Evolutionary conservation across 2,888 invertebrate genomes (phyloP).

Genomic region (Aporophyla nigra): DNA sequence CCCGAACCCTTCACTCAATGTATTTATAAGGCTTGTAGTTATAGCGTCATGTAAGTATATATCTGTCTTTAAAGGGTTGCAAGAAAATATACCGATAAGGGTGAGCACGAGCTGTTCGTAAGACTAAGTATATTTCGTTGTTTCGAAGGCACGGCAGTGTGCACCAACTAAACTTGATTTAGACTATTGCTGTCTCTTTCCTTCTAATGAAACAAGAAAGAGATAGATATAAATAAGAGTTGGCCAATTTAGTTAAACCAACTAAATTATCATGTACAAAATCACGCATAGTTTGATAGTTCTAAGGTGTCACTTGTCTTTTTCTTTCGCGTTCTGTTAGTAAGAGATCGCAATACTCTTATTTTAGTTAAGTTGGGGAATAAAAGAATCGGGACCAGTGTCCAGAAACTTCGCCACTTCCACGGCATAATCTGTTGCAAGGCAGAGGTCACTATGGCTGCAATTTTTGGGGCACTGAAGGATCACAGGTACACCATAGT

Average conservation of each 20-base stretch:
- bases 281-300: too few species aligned
- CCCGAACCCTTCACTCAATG: constrained; percentile 45
- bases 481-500: background rate
- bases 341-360: too few species aligned
- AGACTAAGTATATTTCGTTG: background rate
- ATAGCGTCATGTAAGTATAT: background rate
- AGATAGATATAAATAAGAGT: too few species aligned
- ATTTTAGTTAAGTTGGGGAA: too few species aligned
- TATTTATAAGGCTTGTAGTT: background rate
- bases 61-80: constrained; percentile 29
- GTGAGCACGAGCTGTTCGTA: background rate
- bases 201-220: too few species aligned
- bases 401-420: background rate
- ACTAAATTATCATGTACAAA: too few species aligned
- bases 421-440: background rate
- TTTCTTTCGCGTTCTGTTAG: too few species aligned
- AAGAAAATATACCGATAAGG: constrained; percentile 21
- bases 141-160: background rate
- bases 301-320: too few species aligned
- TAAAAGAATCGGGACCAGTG: too few species aligned
- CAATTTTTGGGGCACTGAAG: background rate
- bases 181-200: too few species aligned
- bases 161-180: too few species aligned
- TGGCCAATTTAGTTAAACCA: too few species aligned
- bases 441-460: background rate